Evolutionary conservation across 2,797 vertebrate genomes (phyloP), one percentile per base, ranked within the genome.

Genomic region (Microctenopoma steveboyesi): DNA sequence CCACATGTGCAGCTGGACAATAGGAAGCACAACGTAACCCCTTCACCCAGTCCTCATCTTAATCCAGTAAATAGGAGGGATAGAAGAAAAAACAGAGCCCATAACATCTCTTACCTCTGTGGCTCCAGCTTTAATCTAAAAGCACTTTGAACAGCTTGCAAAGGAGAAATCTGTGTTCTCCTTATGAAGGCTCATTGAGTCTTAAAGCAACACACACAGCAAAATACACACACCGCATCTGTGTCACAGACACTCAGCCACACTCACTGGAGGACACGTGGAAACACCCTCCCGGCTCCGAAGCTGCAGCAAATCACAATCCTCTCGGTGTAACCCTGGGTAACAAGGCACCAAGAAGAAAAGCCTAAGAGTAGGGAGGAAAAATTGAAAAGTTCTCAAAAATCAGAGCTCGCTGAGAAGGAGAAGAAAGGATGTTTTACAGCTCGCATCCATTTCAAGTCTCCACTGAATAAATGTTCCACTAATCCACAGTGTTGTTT

Each of bases 111-210:
- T 92, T 93, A 94, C 94, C 93, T 94, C 81, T 33, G 72, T 79
- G 81, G 60, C 82, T 82, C 62, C 2, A 74, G 85, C 92, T 94
- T 94, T 94, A 89, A 94, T 94, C 92, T 93, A 82, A 72, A 65
- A 72, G 69, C 84, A 88, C 92, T 93, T 93, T 94, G 89, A 93
- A 93, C 86, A 85, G 85, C 84, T 74, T 45, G 86, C 78, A 83
- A 78, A 83, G 82, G 65, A 86, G 78, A 82, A 89, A 79, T 87
- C 76, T 82, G 86, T 86, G 86, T 86, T 91, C 81, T 87, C 82
- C 73, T 79, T 54, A 79, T 53, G 73, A 86, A 86, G 79, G 64
- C 84, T 87, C 27, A 70, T 51, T 64, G 79, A 81, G 84, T 91
- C 89, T 92, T 92, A 93, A 91, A 91, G 89, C 69, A 74, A 83